Conservation (phyloP, 2,888 invertebrate species). For the Ceramica pisi region DNA sequence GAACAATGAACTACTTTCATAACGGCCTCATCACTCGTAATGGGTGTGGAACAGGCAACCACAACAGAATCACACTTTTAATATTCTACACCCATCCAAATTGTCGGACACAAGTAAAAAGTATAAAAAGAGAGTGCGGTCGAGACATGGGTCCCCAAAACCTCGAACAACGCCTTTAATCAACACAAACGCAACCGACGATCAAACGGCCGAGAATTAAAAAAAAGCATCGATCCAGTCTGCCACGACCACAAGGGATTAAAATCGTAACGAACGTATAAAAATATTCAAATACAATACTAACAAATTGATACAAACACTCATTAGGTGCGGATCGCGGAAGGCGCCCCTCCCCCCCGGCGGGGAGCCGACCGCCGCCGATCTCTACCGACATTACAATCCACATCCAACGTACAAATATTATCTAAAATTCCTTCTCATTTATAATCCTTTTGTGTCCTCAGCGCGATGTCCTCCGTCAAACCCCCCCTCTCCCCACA, state of each 20-base stretch:
- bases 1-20: slow-evolving; percentile 55
- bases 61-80: slow-evolving; percentile 58
- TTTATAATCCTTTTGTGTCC: slow-evolving; percentile 91
- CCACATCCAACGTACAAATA: slow-evolving; percentile 91
- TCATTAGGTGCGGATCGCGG: slow-evolving; percentile 89
- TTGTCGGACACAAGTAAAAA: slow-evolving; percentile 63
- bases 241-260: slow-evolving; percentile 86
- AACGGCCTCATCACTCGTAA: slow-evolving; percentile 55
- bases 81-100: slow-evolving; percentile 59
- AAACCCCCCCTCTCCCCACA: slow-evolving; percentile 78
- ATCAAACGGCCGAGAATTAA: slow-evolving; percentile 86
- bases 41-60: slow-evolving; percentile 37
- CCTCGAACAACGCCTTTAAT: slow-evolving; percentile 83
- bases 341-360: slow-evolving; percentile 75
- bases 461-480: slow-evolving; percentile 90
- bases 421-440: slow-evolving; percentile 91
- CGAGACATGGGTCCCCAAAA: slow-evolving; percentile 72
- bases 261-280: slow-evolving; percentile 90
- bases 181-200: slow-evolving; percentile 81
- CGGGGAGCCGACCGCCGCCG: slow-evolving; percentile 72
- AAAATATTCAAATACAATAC: slow-evolving; percentile 91
- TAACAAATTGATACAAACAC: slow-evolving; percentile 91
- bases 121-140: slow-evolving; percentile 66
- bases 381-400: slow-evolving; percentile 89
- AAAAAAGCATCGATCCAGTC: slow-evolving; percentile 86